Evolutionary conservation across 2,113 vertebrate genomes (phyloP), one percentile per base, ranked within the genome.

Genomic region (Bujurquina vittata): DNA sequence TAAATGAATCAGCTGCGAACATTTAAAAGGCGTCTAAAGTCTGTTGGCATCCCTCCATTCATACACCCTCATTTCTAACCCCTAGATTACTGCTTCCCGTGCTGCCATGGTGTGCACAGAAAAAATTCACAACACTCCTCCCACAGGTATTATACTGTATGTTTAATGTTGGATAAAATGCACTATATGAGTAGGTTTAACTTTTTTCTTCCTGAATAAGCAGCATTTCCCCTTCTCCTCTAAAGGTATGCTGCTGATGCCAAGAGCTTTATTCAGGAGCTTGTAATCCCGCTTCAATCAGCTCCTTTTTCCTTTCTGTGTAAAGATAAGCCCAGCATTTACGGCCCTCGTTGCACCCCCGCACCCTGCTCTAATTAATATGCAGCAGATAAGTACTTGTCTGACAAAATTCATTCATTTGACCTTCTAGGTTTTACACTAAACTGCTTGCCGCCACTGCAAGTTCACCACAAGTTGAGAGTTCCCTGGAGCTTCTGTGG

Each of bases 281-380:
- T 88, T 90, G 92, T 94, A 95, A 95, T 95, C 93, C 94, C 93
- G 93, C 95, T 93, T 94, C 93, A 94, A 96, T 95, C 95, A 94
- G 94, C 94, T 93, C 87, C 85, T 94, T 94, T 94, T 94, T 91
- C 91, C 86, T 92, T 89, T 90, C 89, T 35, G 75, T 93, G 92
- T 94, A 94, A 90, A 93, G 95, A 95, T 95, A 95, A 95, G 93
- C 92, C 82, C 81, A 67, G 88, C 93, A 83, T 96, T 95, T 95
- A 93, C 82, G 54, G 90, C 86, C 93, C 92, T 94, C 90, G 79
- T 91, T 82, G 82, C 88, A 78, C 83, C 77, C 83, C 82, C 10
- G 14, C 90, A 87, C 86, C 86, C 77, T 1, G 4, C 88, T 92
- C 91, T 95, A 94, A 96, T 96, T 94, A 95, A 94, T 94, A 95